Evolutionary conservation across 1,140 invertebrate genomes (phyloP).

Genomic region (Hyphantria cunea): DNA sequence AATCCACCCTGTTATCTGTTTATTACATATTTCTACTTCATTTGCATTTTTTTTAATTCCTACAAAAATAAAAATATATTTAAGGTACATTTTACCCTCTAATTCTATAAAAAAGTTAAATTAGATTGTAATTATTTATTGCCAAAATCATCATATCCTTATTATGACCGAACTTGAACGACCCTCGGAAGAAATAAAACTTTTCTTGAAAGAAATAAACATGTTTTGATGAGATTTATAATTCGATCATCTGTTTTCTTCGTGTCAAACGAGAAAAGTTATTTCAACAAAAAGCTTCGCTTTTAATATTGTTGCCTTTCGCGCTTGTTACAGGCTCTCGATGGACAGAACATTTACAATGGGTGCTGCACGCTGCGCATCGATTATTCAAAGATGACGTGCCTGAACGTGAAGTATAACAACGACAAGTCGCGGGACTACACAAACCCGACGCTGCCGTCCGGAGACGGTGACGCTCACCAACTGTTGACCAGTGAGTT

Average conservation of each 20-base stretch:
- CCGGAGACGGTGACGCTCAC: constrained; percentile 90
- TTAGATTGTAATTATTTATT: constrained; percentile 24
- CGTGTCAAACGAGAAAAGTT: constrained; percentile 40
- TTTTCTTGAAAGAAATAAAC: constrained; percentile 26
- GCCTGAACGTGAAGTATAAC: constrained; percentile 99
- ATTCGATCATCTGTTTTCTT: constrained; percentile 30
- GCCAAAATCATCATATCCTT: constrained; percentile 27
- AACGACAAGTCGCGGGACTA: constrained; percentile 99
- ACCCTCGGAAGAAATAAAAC: constrained; percentile 32
- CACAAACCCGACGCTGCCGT: constrained; percentile 97
- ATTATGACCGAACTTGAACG: constrained; percentile 28
- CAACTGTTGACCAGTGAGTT: constrained; percentile 86
- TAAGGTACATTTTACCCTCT: constrained; percentile 8
- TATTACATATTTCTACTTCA: constrained; percentile 13
- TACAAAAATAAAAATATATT: constrained; percentile 10
- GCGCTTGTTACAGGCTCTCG: constrained; percentile 87
- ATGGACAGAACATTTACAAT: constrained; percentile 99
- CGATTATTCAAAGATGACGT: constrained; percentile 99
- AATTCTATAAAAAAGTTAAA: constrained; percentile 27
- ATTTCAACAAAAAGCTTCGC: constrained; percentile 26
- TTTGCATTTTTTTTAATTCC: constrained; percentile 6
- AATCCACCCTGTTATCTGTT: constrained; percentile 29
- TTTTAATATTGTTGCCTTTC: constrained; percentile 11
- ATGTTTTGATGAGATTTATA: constrained; percentile 39
- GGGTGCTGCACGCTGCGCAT: constrained; percentile 99